Evolutionary conservation across 2,113 vertebrate genomes (phyloP).

Genomic region (Condylura cristata): DNA sequence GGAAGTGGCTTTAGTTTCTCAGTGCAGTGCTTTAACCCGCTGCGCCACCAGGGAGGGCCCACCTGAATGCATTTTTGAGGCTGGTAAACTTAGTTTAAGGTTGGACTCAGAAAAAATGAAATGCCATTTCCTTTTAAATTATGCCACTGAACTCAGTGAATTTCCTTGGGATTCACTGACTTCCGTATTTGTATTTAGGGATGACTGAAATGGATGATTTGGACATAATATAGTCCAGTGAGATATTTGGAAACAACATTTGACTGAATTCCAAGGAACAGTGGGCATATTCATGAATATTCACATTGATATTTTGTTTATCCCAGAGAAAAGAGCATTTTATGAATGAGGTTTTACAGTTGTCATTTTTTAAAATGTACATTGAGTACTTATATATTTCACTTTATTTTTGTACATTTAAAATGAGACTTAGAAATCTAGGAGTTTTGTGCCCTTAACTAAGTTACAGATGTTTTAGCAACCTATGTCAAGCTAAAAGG

Average conservation of each 20-base stretch:
- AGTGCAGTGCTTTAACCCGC: too few relatives aligned
- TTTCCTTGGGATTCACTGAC: neutral
- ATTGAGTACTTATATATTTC: neutral
- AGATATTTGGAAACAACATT: neutral
- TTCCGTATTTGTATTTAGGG: neutral
- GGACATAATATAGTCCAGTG: neutral
- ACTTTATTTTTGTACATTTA: neutral
- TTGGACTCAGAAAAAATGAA: neutral
- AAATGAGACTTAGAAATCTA: neutral
- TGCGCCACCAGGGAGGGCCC: too few relatives aligned
- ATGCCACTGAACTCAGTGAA: neutral
- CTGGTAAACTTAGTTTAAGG: neutral
- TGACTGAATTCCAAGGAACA: neutral
- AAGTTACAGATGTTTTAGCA: neutral
- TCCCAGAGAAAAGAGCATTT: neutral
- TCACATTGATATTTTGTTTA: neutral
- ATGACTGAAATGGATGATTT: neutral
- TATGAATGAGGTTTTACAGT: neutral
- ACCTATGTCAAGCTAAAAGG: neutral
- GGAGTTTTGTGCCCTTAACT: neutral
- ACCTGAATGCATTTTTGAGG: constrained; percentile 35
- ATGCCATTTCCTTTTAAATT: neutral
- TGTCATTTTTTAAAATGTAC: neutral
- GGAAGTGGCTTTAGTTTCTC: too few relatives aligned
- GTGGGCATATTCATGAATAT: neutral